phyloP scores from a whole-genome alignment of 2,888 invertebrate genomes.

The Alentia gelatinosa region DNA sequence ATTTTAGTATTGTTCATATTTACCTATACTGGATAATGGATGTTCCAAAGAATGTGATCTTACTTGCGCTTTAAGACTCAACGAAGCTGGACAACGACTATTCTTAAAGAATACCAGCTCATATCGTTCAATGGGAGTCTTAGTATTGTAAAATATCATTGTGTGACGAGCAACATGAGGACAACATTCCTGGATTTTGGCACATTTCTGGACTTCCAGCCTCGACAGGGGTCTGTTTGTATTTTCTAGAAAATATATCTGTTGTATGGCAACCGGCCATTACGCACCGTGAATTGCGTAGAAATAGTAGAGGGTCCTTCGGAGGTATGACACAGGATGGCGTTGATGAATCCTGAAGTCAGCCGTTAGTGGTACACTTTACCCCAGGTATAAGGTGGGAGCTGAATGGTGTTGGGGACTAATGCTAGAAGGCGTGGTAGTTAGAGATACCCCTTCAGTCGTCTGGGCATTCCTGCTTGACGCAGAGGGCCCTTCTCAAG shows the following conservation, averaged over 20 bases:
- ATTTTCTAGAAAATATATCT: background rate
- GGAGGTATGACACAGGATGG: no score
- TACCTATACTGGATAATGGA: no score
- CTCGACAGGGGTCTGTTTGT: background rate
- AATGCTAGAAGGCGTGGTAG: background rate
- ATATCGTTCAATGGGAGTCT: conserved; percentile 9
- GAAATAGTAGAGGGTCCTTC: no score
- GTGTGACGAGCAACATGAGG: background rate
- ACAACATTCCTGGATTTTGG: background rate
- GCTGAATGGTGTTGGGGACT: no score
- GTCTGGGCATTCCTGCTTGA: background rate
- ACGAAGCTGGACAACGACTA: background rate
- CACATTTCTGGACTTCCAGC: background rate
- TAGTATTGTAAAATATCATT: background rate
- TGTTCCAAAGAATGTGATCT: background rate
- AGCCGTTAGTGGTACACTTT: no score
- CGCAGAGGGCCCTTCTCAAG: background rate
- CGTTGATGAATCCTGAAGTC: no score
- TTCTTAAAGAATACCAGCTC: background rate
- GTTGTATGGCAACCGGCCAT: background rate
- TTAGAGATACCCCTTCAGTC: background rate
- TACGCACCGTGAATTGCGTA: background rate
- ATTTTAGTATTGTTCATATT: background rate
- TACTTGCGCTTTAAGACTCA: background rate
- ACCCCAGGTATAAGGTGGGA: no score